phyloP scores from a whole-genome alignment of 1,140 invertebrate species.

The Drosophila virilis region DNA sequence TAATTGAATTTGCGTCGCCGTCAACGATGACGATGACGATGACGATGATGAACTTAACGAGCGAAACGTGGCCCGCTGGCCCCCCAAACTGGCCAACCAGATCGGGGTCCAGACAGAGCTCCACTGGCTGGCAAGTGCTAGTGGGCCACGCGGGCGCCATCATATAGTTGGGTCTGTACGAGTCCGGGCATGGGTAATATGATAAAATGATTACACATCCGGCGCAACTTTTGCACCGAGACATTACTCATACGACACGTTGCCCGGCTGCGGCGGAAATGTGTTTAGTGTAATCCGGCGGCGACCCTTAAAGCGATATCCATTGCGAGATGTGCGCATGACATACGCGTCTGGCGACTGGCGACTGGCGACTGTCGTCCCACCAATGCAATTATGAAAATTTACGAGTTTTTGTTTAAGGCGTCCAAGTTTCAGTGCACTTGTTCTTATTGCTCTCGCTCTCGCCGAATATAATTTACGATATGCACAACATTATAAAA shows the following conservation, averaged over 20 bases:
- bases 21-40: slow-evolving; percentile 41
- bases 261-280: slow-evolving; percentile 66
- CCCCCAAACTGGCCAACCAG: slow-evolving; percentile 22
- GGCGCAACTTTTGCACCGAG: slow-evolving; percentile 74
- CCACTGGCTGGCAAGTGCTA: not conserved
- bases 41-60: slow-evolving; percentile 68
- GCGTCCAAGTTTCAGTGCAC: slow-evolving; percentile 36
- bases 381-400: slow-evolving; percentile 77
- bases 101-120: not conserved
- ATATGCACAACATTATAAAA: slow-evolving; percentile 45
- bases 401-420: slow-evolving; percentile 73
- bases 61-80: slow-evolving; percentile 53
- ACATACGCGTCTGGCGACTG: slow-evolving; percentile 14
- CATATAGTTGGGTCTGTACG: not conserved
- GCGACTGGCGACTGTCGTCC: not conserved
- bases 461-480: slow-evolving; percentile 64
- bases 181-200: slow-evolving; percentile 59
- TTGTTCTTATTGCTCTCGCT: slow-evolving; percentile 24
- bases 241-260: slow-evolving; percentile 82
- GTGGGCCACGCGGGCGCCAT: not conserved
- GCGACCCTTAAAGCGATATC: slow-evolving; percentile 47
- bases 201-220: slow-evolving; percentile 82
- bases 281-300: slow-evolving; percentile 73
- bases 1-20: slow-evolving; percentile 76
- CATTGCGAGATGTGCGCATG: slow-evolving; percentile 39